Percentiles rank a stretch among this genome's conserved stretches.
Evolutionary conservation across 2,797 vertebrate species (phyloP).

Genomic region (Anguilla marmorata): DNA sequence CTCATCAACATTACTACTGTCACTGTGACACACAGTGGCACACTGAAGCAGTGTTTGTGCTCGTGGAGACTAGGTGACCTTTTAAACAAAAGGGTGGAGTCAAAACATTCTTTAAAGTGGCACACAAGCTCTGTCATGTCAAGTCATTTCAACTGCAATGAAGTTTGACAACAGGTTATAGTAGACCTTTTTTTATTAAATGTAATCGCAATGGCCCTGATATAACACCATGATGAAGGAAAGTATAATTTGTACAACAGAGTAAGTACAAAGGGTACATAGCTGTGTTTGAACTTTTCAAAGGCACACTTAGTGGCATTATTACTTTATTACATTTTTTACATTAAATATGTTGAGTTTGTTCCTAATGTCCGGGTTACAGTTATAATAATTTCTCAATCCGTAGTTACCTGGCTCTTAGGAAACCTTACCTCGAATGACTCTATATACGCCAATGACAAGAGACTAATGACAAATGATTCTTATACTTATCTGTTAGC

Average conservation of each 20-base stretch:
- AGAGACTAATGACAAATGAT: neutral
- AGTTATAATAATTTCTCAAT: neutral
- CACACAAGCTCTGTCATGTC: conserved; percentile 33
- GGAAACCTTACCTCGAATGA: neutral
- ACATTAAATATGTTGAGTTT: neutral
- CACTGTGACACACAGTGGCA: conserved; percentile 6
- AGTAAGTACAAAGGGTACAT: neutral
- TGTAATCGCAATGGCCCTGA: neutral
- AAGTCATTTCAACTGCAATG: neutral
- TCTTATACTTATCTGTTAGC: neutral
- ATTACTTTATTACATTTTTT: neutral
- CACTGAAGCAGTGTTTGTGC: neutral
- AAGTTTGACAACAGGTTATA: neutral
- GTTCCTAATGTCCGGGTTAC: neutral
- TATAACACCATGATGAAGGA: neutral
- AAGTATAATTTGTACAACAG: neutral
- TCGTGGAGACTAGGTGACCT: neutral
- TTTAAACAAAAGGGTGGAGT: conserved; percentile 25
- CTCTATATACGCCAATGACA: neutral
- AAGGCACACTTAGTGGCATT: neutral
- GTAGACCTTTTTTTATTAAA: neutral
- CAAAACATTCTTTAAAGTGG: neutral
- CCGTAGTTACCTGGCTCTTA: neutral
- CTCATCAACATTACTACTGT: neutral
- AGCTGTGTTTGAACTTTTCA: neutral